A percentile compares a stretch with the other conserved stretches of the same genome.
Evolutionary conservation across 1,140 invertebrate genomes (phyloP).

Genomic region (Chrysomallon squamiferum): DNA sequence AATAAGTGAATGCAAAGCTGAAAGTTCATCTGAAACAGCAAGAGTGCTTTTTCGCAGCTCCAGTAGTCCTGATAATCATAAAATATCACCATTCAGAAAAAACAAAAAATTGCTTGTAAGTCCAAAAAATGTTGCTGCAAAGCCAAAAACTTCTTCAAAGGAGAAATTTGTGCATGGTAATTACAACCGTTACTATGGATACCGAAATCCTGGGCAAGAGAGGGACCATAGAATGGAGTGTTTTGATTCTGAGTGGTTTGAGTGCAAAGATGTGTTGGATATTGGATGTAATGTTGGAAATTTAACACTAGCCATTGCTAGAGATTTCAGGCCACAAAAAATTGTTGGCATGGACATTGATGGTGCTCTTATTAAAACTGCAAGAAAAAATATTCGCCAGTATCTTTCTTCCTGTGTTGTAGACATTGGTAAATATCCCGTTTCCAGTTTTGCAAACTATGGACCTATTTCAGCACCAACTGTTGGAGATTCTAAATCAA

Average conservation of each 20-base stretch:
- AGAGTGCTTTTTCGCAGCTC: conserved; percentile 13
- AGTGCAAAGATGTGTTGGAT: conserved; percentile 90
- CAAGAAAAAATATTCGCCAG: conserved; percentile 81
- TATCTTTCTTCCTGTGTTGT: conserved; percentile 69
- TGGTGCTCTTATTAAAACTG: conserved; percentile 81
- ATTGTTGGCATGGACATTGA: conserved; percentile 97
- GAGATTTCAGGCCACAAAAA: conserved; percentile 81
- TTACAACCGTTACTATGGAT: conserved; percentile 96
- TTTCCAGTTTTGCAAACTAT: conserved; percentile 72
- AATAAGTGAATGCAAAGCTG: conserved; percentile 32
- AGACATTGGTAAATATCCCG: conserved; percentile 68
- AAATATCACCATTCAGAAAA: conserved; percentile 19
- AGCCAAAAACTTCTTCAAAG: conserved; percentile 21
- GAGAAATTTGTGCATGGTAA: conserved; percentile 88
- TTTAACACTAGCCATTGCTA: conserved; percentile 82
- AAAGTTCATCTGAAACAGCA: background rate
- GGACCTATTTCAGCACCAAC: conserved; percentile 76
- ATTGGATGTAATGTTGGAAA: conserved; percentile 98
- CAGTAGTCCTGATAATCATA: conserved; percentile 29
- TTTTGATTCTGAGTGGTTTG: conserved; percentile 85
- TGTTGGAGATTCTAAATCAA: conserved; percentile 49
- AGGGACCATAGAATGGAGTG: conserved; percentile 82
- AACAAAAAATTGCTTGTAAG: conserved; percentile 26
- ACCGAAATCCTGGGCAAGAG: conserved; percentile 82
- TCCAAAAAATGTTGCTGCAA: conserved; percentile 13